A percentile compares a stretch with the other conserved stretches of the same genome.
These are phyloP conservation scores for Portunus trituberculatus DNA, from an alignment of 1,140 invertebrate species.

Conservation along the genomic window DNA sequence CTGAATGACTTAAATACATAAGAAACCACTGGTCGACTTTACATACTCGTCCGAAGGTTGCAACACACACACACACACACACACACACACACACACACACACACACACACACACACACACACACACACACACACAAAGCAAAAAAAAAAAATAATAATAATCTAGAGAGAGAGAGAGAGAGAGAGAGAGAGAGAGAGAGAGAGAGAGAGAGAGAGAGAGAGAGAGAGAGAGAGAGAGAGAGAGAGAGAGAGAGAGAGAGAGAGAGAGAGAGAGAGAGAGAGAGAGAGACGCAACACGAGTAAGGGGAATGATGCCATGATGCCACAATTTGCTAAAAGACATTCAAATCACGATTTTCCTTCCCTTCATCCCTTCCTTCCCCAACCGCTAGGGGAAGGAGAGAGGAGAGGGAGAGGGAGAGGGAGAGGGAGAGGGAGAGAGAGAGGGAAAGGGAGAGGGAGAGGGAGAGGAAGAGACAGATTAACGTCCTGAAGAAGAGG, in stretches of 20 bases:
- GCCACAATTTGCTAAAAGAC: too few species aligned
- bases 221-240: background rate
- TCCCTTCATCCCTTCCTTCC: too few species aligned
- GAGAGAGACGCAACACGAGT: background rate
- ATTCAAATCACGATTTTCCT: too few species aligned
- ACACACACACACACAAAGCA: constrained; percentile 59
- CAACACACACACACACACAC: constrained; percentile 50
- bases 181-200: background rate
- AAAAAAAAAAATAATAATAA: background rate
- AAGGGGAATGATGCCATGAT: background rate
- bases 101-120: constrained; percentile 40
- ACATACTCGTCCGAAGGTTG: background rate
- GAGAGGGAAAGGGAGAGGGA: background rate
- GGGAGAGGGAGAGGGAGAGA: background rate
- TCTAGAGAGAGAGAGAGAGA: background rate
- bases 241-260: background rate
- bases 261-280: background rate
- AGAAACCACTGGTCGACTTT: background rate
- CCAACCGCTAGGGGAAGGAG: too few species aligned
- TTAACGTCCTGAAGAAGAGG: too few species aligned
- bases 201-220: background rate
- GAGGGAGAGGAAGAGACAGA: too few species aligned
- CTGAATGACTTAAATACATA: background rate
- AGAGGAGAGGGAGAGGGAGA: too few species aligned
- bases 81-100: constrained; percentile 59